Evolutionary conservation across 2,888 invertebrate genomes (phyloP).

Genomic region (Cenopis cana): DNA sequence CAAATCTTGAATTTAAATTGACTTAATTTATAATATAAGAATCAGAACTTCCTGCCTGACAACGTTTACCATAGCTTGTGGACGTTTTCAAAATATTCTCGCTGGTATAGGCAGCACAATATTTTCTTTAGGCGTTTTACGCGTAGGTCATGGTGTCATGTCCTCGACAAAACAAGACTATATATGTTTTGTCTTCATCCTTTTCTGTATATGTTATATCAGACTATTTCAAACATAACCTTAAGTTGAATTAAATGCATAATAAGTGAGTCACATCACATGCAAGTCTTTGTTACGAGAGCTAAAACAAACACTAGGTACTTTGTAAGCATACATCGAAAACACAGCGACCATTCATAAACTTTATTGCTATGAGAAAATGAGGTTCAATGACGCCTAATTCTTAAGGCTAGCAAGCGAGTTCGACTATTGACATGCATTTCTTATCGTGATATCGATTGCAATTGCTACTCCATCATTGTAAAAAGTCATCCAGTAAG

Average conservation of each 20-base stretch:
- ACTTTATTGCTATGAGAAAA: background rate
- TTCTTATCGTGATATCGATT: too few species aligned
- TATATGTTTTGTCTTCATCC: background rate
- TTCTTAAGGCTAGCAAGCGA: too few species aligned
- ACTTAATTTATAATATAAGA: too few species aligned
- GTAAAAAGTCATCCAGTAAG: too few species aligned
- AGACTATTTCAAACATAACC: background rate
- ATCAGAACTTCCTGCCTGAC: too few species aligned
- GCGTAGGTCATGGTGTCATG: background rate
- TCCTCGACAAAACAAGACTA: background rate
- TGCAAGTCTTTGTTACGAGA: background rate
- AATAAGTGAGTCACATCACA: slow-evolving; percentile 8
- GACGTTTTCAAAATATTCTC: background rate
- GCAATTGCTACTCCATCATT: too few species aligned
- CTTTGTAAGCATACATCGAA: background rate
- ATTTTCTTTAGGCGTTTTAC: background rate
- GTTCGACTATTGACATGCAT: too few species aligned
- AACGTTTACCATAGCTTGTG: background rate
- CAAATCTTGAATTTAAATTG: background rate
- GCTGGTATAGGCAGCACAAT: too few species aligned
- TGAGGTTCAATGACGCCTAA: background rate
- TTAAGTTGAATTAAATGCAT: background rate
- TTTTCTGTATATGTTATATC: background rate
- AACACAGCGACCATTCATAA: background rate
- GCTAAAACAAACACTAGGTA: background rate